Evolutionary conservation across 2,888 invertebrate genomes (phyloP), one percentile per base, ranked within the genome.

Genomic region (Dascillus cervinus): DNA sequence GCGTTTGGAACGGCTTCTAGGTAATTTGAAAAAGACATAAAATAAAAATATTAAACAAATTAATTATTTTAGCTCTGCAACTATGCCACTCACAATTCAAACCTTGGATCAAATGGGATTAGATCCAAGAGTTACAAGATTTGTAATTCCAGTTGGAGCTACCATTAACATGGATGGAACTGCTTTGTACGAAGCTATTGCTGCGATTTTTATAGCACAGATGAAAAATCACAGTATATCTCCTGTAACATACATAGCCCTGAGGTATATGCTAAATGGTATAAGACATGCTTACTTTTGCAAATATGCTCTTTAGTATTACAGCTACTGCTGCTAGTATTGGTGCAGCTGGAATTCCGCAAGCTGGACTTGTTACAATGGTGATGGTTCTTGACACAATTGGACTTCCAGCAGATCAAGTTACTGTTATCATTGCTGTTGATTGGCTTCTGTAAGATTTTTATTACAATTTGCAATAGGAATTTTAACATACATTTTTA

Each of bases 141-240:
- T 97, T 60, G 92, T 96, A 3, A 85, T 94, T 56, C 96, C 96
- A 11, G 89, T 97, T 42, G 97, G 97, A 5, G 94, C 96, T 11
- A 95, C 96, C 20, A 94, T 97, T 64, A 96, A 97, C 70, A 95
- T 95, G 95, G 95, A 95, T 61, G 90, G 90, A 8, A 95, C 95
- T 0, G 96, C 96, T 1, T 71, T 98, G 13, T 98, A 98, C 59
- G 97, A 98, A 64, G 95, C 96, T 0, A 91, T 97, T 3, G 97
- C 96, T 0, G 96, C 96, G 11, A 83, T 97, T 47, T 98, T 96
- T 59, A 96, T 98, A 42, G 91, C 96, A 9, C 97, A 98, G 67
- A 77, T 91, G 44, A n/a, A n/a, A n/a, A n/a, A n/a, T n/a, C n/a
- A n/a, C n/a, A n/a, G n/a, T n/a, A n/a, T n/a, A n/a, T n/a, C n/a